Base-by-base conservation (phyloP, 2,888 invertebrate genomes). In the Silvanus unidentatus region DNA sequence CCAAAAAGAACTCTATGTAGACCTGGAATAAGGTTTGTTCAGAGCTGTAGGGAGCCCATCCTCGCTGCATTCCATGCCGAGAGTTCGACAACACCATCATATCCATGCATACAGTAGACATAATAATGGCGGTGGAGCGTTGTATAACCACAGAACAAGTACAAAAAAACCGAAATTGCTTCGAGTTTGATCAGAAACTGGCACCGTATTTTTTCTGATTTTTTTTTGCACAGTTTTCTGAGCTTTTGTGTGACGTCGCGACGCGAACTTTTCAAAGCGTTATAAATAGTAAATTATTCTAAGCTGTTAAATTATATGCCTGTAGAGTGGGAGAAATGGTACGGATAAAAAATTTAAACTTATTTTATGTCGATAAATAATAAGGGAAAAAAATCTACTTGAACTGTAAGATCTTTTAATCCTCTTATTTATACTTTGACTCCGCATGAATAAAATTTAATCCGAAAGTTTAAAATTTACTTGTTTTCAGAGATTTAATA, bases 81-180 rank as follows among this genome's bases (percentile, higher is more conserved):
- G 39, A 36, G 44, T 40, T 47, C 47, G 40, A 41, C 43, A 34
- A 27, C 40, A 37, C 37, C 37, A 12, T 35, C 28, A 22, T n/a
- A 12, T 32, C 11, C n/a, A 22, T 22, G 8, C 8, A 22, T 39
- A 32, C 41, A 37, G 47, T 44, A 47, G 43, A 47, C 47, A 47
- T 16, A 44, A 50, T 47, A 47, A 50, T 50, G 44, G 45, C 49
- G 43, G 40, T 30, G 35, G 42, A 28, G 40, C 38, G 35, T 36
- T 43, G 3, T 22, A 22, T 22, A 22, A 5, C 8, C 22, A 22
- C 8, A 8, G 3, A 5, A 22, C 8, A 22, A 22, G 8, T 22
- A 22, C 8, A 5, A 22, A 22, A 22, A 28, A 30, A 30, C 38
- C 15, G 13, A 38, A 37, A 29, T 14, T 13, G 28, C 16, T 10